phyloP scores from a whole-genome alignment of 2,797 vertebrate species.

The Chloroceryle amazona region DNA sequence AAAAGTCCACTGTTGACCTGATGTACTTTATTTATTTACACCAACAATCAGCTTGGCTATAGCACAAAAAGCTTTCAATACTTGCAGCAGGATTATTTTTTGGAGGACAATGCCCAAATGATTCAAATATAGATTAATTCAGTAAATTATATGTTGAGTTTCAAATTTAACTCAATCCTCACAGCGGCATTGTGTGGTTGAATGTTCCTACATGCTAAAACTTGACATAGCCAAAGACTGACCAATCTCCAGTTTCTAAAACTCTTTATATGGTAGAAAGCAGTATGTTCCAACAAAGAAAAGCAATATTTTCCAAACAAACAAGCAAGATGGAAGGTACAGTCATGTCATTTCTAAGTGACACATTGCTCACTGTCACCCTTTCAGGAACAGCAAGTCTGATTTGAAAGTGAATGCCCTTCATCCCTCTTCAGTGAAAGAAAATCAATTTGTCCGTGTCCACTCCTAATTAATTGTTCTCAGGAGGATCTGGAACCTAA shows the following conservation, averaged over 20 bases:
- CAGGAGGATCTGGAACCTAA: constrained; percentile 36
- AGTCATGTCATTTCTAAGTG: constrained; percentile 50
- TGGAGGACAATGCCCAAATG: neutral
- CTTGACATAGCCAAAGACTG: neutral
- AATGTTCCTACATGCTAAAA: neutral
- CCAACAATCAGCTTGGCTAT: neutral
- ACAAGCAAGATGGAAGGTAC: neutral
- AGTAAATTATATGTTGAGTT: neutral
- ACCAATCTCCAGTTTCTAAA: neutral
- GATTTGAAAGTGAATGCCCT: constrained; percentile 57
- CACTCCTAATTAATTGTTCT: constrained; percentile 47
- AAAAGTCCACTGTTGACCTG: neutral
- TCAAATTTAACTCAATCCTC: neutral
- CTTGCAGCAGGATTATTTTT: neutral
- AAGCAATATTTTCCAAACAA: neutral
- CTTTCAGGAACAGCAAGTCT: constrained; percentile 39
- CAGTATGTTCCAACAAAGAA: neutral
- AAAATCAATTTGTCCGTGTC: constrained; percentile 59
- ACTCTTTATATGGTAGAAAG: neutral
- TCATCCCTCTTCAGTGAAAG: constrained; percentile 42
- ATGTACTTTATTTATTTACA: neutral
- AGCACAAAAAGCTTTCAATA: neutral
- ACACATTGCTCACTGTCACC: constrained; percentile 45
- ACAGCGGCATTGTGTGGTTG: neutral
- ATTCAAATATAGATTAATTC: neutral